Percentiles rank a stretch among this genome's conserved stretches.
Evolutionary conservation across 2,888 invertebrate species (phyloP).

Genomic region (Rhyacophila evoluta): DNA sequence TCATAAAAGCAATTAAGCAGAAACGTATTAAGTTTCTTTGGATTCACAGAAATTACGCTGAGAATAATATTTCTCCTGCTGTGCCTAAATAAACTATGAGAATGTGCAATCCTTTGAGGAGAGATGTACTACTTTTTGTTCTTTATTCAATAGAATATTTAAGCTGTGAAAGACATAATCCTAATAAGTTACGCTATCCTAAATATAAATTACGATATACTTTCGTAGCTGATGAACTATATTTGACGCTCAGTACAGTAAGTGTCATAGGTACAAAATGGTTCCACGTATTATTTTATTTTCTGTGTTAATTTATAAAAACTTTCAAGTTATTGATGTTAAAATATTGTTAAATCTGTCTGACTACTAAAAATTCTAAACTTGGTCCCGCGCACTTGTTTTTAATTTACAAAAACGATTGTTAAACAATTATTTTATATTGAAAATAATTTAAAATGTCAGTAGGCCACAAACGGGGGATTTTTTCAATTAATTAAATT

Average conservation of each 20-base stretch:
- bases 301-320: conserved; percentile 29
- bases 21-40: not conserved
- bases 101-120: not conserved
- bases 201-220: conserved; percentile 23
- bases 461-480: not conserved
- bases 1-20: not conserved
- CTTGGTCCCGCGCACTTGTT: conserved; percentile 55
- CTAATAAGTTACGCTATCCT: conserved; percentile 17
- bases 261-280: conserved; percentile 36
- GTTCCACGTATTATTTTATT: conserved; percentile 27
- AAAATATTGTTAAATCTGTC: conserved; percentile 29
- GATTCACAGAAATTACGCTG: not conserved
- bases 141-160: conserved; percentile 26
- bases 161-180: not conserved
- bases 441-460: not conserved
- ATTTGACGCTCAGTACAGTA: conserved; percentile 26
- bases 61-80: not conserved
- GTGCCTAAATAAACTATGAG: not conserved
- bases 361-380: conserved; percentile 36
- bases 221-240: conserved; percentile 20
- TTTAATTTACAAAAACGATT: conserved; percentile 31
- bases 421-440: conserved; percentile 14
- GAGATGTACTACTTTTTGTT: conserved; percentile 3
- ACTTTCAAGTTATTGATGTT: conserved; percentile 28
- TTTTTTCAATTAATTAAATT: not conserved